Evolutionary conservation across 2,888 invertebrate genomes (phyloP), one percentile per base, ranked within the genome.

Genomic region (Diogma glabrata): DNA sequence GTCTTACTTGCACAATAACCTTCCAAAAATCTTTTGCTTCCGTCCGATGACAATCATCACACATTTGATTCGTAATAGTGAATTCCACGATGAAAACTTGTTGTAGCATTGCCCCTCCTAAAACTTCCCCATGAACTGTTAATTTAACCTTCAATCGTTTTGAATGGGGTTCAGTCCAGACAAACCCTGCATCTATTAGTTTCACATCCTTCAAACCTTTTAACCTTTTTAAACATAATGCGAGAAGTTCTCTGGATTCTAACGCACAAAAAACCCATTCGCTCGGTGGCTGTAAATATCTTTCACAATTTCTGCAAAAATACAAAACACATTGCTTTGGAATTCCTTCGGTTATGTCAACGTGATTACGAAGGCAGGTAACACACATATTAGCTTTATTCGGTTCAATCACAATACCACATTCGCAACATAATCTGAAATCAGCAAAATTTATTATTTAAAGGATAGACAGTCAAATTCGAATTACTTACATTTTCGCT

Each of bases 81-180:
- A 86, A 99, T 66, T 99, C 97, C 3, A 99, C 93, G 36, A 95
- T 77, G 65, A 97, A 96, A 4, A 90, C 84, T 72, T 99, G 97
- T 65, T 99, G 90, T 12, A 97, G 73, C 8, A 93, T 79, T 2
- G 94, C 84, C 43, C 91, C 93, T 20, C 89, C 87, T 63, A 90
- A 75, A 2, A 97, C 87, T 75, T 97, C 95, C 46, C 89, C 94
- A 69, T 97, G 95, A 10, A 99, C 87, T 2, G 93, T 94, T 51
- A 99, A 70, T 72, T 93, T 91, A 20, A 48, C 33, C 75, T 96
- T 97, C 50, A 99, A 83, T 57, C 99, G 79, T 70, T 92, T 95
- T 1, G 97, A 99, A 74, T 99, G 99, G 30, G 96, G 94, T 66
- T 99, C 99, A 9, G 99, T 99, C 97, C 97, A 99, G 4, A 95